phyloP scores from a whole-genome alignment of 1,140 invertebrate species.

The Babylonia areolata region DNA sequence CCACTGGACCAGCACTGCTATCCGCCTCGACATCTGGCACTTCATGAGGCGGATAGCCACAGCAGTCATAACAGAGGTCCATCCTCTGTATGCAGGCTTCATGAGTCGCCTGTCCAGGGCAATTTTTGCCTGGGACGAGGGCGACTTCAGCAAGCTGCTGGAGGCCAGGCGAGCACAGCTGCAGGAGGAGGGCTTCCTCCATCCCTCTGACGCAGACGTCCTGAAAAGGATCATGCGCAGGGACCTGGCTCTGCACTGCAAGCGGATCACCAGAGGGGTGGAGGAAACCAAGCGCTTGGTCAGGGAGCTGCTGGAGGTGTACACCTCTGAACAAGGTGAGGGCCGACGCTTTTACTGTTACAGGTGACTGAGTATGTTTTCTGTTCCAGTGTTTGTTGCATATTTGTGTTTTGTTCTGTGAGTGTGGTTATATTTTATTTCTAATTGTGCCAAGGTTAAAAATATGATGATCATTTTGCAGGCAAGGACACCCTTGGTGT shows the following conservation, averaged over 20 bases:
- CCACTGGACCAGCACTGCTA: constrained; percentile 32
- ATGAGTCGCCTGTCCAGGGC: constrained; percentile 48
- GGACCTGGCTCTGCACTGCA: constrained; percentile 58
- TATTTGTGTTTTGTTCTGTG: no score
- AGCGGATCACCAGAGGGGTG: no score
- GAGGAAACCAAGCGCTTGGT: no score
- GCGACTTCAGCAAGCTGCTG: constrained; percentile 46
- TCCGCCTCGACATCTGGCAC: constrained; percentile 64
- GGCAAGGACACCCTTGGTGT: no score
- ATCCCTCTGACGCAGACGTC: constrained; percentile 46
- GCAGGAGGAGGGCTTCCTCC: not conserved
- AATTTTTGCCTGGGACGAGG: constrained; percentile 54
- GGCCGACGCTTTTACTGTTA: no score
- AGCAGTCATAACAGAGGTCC: constrained; percentile 52
- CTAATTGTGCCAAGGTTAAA: no score
- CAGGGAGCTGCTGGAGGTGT: no score
- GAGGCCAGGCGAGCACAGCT: constrained; percentile 53
- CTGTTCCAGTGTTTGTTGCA: no score
- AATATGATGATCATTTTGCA: no score
- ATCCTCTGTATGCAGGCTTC: constrained; percentile 54
- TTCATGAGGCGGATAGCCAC: constrained; percentile 58
- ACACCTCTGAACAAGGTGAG: constrained; percentile 43
- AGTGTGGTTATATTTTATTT: no score
- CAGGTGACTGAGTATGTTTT: no score
- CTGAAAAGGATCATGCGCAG: constrained; percentile 16